These are phyloP conservation scores for Microcebus tavaratra DNA, from an alignment of 2,113 vertebrate genomes.

Conservation along the genomic window DNA sequence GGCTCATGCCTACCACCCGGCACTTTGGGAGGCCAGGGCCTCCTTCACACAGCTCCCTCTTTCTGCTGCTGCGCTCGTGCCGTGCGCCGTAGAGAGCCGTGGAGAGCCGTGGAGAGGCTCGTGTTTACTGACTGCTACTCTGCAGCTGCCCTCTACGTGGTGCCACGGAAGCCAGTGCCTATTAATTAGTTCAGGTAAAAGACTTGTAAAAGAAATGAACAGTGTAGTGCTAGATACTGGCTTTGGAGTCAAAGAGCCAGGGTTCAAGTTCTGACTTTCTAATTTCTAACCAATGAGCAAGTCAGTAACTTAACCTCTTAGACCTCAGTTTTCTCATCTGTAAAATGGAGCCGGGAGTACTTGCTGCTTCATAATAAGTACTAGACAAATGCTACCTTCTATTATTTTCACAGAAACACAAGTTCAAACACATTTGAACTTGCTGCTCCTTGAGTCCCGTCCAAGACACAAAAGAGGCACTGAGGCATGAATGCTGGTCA, in stretches of 20 bases:
- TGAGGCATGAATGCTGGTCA: conserved; percentile 62
- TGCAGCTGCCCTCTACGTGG: not conserved
- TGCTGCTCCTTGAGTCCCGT: conserved; percentile 45
- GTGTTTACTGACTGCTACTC: not conserved
- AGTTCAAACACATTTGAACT: not conserved
- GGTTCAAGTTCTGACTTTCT: not conserved
- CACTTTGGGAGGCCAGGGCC: no score
- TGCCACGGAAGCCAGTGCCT: not conserved
- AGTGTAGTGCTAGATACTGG: not conserved
- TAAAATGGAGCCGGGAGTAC: not conserved
- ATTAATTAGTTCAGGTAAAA: not conserved
- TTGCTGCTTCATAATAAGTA: not conserved
- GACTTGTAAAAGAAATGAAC: not conserved
- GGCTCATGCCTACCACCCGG: no score
- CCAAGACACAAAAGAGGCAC: conserved; percentile 46
- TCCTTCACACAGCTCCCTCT: not conserved
- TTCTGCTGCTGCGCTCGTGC: not conserved
- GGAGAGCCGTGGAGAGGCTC: not conserved
- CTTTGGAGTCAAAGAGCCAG: not conserved
- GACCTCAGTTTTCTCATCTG: not conserved
- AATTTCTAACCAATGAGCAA: not conserved
- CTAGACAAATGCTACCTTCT: conserved; percentile 2
- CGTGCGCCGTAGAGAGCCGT: not conserved
- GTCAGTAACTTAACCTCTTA: not conserved
- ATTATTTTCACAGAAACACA: conserved; percentile 48